Evolutionary conservation across 2,797 vertebrate species (phyloP).

Genomic region (Acipenser ruthenus): DNA sequence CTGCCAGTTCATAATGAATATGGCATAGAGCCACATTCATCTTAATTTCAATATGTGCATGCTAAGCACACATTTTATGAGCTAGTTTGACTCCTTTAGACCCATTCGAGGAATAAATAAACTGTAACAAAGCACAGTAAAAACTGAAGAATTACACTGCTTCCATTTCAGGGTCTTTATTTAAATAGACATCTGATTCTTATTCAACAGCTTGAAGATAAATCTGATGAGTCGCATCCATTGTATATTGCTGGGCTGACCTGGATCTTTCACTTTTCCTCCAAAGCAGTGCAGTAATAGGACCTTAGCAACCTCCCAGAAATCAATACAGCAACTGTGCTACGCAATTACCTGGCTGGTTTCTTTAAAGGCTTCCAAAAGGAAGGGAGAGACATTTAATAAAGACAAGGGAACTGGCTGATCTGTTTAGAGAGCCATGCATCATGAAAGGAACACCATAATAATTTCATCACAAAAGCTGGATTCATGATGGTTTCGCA

Average conservation of each 20-base stretch:
- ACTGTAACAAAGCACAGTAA: not conserved
- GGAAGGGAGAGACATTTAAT: slow-evolving; percentile 20
- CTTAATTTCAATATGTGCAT: not conserved
- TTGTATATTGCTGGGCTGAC: slow-evolving; percentile 27
- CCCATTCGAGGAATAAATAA: too few relatives aligned
- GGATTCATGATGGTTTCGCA: slow-evolving; percentile 10
- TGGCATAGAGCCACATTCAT: not conserved
- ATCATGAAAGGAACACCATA: slow-evolving; percentile 1
- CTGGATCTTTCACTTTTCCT: slow-evolving; percentile 42
- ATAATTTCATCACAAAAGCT: not conserved
- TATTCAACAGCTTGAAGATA: slow-evolving; percentile 34
- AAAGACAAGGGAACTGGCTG: not conserved
- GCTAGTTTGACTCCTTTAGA: too few relatives aligned
- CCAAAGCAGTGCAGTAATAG: slow-evolving; percentile 40
- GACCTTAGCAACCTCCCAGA: slow-evolving; percentile 48
- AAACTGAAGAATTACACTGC: not conserved
- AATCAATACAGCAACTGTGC: slow-evolving; percentile 47
- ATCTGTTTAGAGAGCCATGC: not conserved
- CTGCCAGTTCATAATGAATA: not conserved
- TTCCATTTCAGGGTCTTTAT: not conserved
- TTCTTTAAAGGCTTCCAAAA: slow-evolving; percentile 42
- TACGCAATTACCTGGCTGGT: slow-evolving; percentile 48
- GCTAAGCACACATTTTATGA: not conserved
- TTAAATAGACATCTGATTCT: slow-evolving; percentile 28
- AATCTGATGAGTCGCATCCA: slow-evolving; percentile 44